phyloP scores from a whole-genome alignment of 2,797 vertebrate genomes.

The Muraenolepis orangiensis region DNA sequence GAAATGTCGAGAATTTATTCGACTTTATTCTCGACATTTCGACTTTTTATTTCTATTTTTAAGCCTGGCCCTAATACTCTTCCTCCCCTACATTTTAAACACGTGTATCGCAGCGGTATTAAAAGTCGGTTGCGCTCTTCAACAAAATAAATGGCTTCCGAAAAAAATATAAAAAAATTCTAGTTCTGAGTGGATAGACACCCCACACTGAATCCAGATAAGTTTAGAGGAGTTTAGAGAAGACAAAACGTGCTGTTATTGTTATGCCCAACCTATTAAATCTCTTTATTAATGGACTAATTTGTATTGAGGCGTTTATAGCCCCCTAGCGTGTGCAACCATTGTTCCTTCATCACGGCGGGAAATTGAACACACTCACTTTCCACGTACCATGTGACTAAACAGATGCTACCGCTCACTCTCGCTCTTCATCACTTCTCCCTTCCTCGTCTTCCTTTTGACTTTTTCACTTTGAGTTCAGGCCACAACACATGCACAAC shows the following conservation, averaged over 20 bases:
- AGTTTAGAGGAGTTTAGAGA: not conserved
- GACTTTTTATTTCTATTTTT: too few relatives aligned
- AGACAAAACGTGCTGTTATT: not conserved
- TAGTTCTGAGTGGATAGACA: not conserved
- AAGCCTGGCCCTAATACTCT: too few relatives aligned
- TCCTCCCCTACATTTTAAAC: not conserved
- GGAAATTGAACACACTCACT: constrained; percentile 43
- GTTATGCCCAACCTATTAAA: not conserved
- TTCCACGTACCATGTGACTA: constrained; percentile 41
- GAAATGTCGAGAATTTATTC: too few relatives aligned
- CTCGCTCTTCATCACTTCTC: constrained; percentile 32
- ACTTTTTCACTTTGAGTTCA: constrained; percentile 7
- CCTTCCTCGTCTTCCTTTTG: constrained; percentile 15
- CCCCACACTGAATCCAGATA: not conserved
- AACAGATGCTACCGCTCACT: constrained; percentile 55
- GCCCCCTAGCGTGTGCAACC: constrained; percentile 24
- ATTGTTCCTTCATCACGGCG: constrained; percentile 20
- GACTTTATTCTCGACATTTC: too few relatives aligned
- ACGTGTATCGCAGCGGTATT: not conserved
- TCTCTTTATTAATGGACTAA: constrained; percentile 31
- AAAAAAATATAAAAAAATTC: too few relatives aligned
- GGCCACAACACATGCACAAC: not conserved
- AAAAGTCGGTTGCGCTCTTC: too few relatives aligned
- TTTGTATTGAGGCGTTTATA: constrained; percentile 40
- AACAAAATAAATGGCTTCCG: too few relatives aligned